Evolutionary conservation across 2,113 vertebrate genomes (phyloP).

Genomic region (Kryptolebias marmoratus): DNA sequence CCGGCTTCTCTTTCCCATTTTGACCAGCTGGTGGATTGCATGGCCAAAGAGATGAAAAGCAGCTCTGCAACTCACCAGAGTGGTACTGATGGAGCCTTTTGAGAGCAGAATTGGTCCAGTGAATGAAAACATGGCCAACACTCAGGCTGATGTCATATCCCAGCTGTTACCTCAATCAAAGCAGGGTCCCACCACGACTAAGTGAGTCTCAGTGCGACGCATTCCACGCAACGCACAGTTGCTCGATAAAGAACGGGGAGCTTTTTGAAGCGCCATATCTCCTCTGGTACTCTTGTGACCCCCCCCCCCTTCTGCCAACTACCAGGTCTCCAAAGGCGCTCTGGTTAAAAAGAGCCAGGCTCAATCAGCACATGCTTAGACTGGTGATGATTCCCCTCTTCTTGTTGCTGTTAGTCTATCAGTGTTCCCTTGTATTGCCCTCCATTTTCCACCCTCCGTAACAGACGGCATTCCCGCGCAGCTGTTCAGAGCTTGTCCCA

Average conservation of each 20-base stretch:
- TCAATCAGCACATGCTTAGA: constrained; percentile 82
- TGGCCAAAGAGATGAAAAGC: constrained; percentile 80
- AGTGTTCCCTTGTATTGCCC: constrained; percentile 74
- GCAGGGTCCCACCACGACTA: constrained; percentile 67
- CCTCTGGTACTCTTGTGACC: constrained; percentile 63
- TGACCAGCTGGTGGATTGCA: constrained; percentile 74
- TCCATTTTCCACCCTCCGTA: constrained; percentile 65
- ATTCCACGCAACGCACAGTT: constrained; percentile 66
- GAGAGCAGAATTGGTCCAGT: constrained; percentile 77
- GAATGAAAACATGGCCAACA: constrained; percentile 82
- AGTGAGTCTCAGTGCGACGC: constrained; percentile 62
- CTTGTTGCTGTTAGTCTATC: constrained; percentile 80
- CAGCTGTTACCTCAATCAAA: constrained; percentile 82
- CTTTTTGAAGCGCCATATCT: constrained; percentile 66
- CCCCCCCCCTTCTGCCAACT: constrained; percentile 45
- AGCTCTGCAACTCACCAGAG: constrained; percentile 76
- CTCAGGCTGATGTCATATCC: constrained; percentile 79
- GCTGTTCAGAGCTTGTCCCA: constrained; percentile 79
- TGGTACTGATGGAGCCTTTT: constrained; percentile 81
- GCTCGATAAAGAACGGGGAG: constrained; percentile 58
- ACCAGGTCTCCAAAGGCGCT: constrained; percentile 63
- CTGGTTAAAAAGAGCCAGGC: constrained; percentile 69
- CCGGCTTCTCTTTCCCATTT: constrained; percentile 55
- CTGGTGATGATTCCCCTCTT: constrained; percentile 69
- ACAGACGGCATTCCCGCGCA: constrained; percentile 74